Percentiles rank a stretch among this genome's conserved stretches.
Evolutionary conservation across 2,113 vertebrate species (phyloP).

Genomic region (Pyrgilauda ruficollis): DNA sequence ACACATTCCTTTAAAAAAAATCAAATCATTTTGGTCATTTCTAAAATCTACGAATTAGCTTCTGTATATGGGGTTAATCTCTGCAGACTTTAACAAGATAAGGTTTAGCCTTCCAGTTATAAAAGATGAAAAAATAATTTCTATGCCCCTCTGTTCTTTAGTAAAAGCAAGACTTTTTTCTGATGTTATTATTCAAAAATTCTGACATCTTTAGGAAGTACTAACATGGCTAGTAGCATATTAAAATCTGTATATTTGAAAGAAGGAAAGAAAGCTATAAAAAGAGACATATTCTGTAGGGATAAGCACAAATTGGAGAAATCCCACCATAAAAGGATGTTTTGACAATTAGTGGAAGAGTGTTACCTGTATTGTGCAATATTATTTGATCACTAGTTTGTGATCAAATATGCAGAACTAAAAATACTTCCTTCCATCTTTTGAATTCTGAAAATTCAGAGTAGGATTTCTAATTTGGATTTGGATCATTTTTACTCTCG

Average conservation of each 20-base stretch:
- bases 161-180: neutral
- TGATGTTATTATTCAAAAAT: neutral
- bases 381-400: neutral
- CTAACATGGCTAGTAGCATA: neutral
- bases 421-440: neutral
- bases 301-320: neutral
- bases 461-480: neutral
- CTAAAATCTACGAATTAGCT: neutral
- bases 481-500: neutral
- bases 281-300: neutral
- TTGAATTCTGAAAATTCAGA: neutral
- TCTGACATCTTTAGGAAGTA: neutral
- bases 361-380: neutral
- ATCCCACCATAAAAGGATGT: neutral
- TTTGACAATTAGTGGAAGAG: neutral
- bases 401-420: neutral
- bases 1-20: neutral
- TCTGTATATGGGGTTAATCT: neutral
- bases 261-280: neutral
- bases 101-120: neutral
- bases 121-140: neutral
- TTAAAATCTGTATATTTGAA: neutral
- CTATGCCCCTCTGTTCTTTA: neutral
- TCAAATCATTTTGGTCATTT: neutral
- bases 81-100: neutral